These are phyloP conservation scores for Carollia perspicillata DNA, from an alignment of 2,113 vertebrate genomes.

Conservation along the genomic window DNA sequence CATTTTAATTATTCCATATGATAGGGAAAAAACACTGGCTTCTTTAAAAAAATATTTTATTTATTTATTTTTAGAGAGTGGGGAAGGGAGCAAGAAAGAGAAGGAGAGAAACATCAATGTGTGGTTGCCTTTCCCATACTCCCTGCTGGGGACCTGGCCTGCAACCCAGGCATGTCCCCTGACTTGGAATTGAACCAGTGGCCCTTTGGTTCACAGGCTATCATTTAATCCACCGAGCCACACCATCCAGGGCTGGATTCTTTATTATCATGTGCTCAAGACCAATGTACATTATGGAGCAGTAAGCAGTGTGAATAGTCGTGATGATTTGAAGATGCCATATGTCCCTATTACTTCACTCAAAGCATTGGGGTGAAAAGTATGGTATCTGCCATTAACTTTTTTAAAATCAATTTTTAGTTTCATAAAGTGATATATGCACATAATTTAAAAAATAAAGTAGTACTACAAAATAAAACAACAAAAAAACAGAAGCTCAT, in stretches of 20 bases:
- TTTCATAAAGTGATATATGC: not conserved
- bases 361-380: not conserved
- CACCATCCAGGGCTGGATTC: not conserved
- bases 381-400: not conserved
- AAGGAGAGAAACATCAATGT: too few species aligned
- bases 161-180: too few species aligned
- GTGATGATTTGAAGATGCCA: not conserved
- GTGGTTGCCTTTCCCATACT: too few species aligned
- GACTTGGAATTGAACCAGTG: too few species aligned
- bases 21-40: not conserved
- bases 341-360: not conserved
- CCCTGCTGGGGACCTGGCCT: too few species aligned
- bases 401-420: constrained; percentile 3
- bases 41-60: not conserved
- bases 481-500: not conserved
- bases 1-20: constrained; percentile 38
- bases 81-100: too few species aligned
- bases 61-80: too few species aligned
- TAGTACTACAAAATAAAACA: not conserved
- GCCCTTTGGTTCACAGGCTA: too few species aligned
- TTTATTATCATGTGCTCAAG: constrained; percentile 12
- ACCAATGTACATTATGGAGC: not conserved
- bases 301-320: not conserved
- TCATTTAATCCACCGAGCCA: too few species aligned
- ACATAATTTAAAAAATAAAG: not conserved